Conservation (phyloP, 2,888 invertebrate species). For the Nomada ruficornis region DNA sequence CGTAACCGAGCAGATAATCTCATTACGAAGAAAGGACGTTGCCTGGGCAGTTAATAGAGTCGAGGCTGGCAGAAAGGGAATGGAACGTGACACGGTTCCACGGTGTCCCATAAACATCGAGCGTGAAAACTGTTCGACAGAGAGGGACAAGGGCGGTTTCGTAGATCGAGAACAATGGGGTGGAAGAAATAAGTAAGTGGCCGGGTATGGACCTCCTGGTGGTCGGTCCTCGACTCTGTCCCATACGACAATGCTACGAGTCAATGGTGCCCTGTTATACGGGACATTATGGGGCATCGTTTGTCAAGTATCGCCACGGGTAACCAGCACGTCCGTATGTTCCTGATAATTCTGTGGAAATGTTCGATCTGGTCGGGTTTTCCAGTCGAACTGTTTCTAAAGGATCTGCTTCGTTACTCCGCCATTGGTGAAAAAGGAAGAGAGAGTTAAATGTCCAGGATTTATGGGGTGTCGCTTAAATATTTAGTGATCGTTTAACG, state of each 20-base stretch:
- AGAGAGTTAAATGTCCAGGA: too few species aligned
- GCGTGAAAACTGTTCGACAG: constrained; percentile 62
- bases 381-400: constrained; percentile 30
- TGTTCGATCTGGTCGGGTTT: constrained; percentile 37
- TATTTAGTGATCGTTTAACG: too few species aligned
- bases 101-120: constrained; percentile 56
- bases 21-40: constrained; percentile 24
- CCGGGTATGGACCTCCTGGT: constrained; percentile 65
- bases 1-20: constrained; percentile 31
- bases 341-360: constrained; percentile 53
- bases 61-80: constrained; percentile 29
- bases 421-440: too few species aligned
- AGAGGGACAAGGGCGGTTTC: constrained; percentile 36
- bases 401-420: neutral
- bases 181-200: constrained; percentile 64
- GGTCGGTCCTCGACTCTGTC: constrained; percentile 47
- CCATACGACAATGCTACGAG: constrained; percentile 69
- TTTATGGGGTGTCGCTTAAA: too few species aligned
- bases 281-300: constrained; percentile 77
- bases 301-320: constrained; percentile 76
- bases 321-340: constrained; percentile 69
- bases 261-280: constrained; percentile 76
- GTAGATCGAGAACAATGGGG: constrained; percentile 57
- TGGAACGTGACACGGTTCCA: constrained; percentile 59
- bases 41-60: constrained; percentile 38